Evolutionary conservation across 2,797 vertebrate species (phyloP).

Genomic region (Takifugu ocellatus): DNA sequence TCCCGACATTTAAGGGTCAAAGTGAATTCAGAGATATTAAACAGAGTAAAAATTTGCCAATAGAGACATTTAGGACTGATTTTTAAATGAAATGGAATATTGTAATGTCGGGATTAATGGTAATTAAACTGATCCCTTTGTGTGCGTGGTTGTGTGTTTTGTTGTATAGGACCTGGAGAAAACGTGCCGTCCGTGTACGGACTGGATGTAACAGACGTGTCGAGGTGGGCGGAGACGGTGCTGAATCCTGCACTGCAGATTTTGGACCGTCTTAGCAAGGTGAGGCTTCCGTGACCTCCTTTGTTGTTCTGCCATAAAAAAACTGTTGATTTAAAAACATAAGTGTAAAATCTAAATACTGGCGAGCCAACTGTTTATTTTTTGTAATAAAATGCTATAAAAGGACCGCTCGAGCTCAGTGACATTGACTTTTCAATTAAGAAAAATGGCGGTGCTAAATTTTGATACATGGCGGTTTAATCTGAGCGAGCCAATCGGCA

Average conservation of each 20-base stretch:
- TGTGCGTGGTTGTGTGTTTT: slow-evolving; percentile 10
- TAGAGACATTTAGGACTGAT: background rate
- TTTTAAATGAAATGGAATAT: background rate
- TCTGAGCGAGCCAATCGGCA: too few species aligned
- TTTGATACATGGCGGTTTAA: too few species aligned
- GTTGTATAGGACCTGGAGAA: slow-evolving; percentile 81
- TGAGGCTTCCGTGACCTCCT: slow-evolving; percentile 51
- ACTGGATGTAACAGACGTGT: slow-evolving; percentile 86
- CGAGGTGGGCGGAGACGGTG: slow-evolving; percentile 85
- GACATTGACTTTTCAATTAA: too few species aligned
- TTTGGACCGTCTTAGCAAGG: slow-evolving; percentile 87
- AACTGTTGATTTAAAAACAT: too few species aligned
- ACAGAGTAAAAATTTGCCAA: too few species aligned
- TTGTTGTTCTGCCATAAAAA: background rate
- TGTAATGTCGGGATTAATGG: too few species aligned
- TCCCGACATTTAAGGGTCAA: background rate
- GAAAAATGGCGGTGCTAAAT: too few species aligned
- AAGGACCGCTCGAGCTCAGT: too few species aligned
- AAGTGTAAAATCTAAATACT: too few species aligned
- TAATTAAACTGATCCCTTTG: slow-evolving; percentile 2
- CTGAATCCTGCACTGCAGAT: slow-evolving; percentile 88
- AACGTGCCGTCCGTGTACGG: slow-evolving; percentile 83
- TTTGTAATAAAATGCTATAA: too few species aligned
- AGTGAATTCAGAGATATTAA: background rate
- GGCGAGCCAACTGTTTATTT: too few species aligned